Evolutionary conservation across 2,797 vertebrate species (phyloP), one percentile per base, ranked within the genome.

Genomic region (Myotis daubentonii): DNA sequence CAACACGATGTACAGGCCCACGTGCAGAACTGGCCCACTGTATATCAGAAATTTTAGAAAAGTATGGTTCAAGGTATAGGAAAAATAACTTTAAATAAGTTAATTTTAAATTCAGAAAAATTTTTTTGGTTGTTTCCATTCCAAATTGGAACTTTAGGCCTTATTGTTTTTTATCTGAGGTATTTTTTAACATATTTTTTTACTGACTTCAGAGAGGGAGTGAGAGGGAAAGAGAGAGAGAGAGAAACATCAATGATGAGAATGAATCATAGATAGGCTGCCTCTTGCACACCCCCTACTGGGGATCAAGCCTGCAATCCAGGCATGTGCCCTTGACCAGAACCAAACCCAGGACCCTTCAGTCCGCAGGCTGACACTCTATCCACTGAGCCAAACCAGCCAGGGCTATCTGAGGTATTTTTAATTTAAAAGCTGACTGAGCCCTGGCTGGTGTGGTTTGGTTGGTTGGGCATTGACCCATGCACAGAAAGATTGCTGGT

Each of bases 21-120:
- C 7, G 1, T 2, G 23, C 16, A 85, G 12, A 86, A 38, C 12
- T 20, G 25, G 57, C 17, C 20, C 16, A 57, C n/a, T 51, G 4
- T 8, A 62, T 66, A 25, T 30, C n/a, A 38, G 68, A 79, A 92
- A 30, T 49, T 8, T 65, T 28, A 76, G 36, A 68, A 53, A 89
- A 86, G 30, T 41, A 25, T 15, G 28, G 84, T 44, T 44, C 17
- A 5, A 66, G 7, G 33, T 2, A 22, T 60, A 60, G 72, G n/a
- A 41, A 91, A 94, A 91, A 53, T 15, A 72, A 51, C 22, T 86
- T 85, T 10, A 66, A 85, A 33, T 68, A 72, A 68, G 38, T 71
- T 95, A 76, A 51, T 81, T 95, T 92, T 90, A 60, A 94, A 94
- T 76, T 84, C 30, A 36, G 86, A 84, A 80, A 68, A 83, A 3